Conservation (phyloP, 2,797 vertebrate species). For the Xenentodon cancila region DNA sequence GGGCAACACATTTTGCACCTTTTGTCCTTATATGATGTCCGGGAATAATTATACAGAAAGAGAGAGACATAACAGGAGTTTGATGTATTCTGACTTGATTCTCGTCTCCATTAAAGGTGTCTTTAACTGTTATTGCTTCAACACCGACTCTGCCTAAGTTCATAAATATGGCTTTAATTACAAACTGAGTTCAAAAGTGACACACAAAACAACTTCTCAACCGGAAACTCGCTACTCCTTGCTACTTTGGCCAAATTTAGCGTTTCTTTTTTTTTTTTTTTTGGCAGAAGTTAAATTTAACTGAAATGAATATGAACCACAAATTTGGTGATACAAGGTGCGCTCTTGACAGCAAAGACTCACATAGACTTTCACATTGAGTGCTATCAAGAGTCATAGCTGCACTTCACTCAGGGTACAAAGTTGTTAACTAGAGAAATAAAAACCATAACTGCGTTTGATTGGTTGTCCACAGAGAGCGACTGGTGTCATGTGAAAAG, state of each 20-base stretch:
- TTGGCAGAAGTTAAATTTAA: neutral
- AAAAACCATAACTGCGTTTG: neutral
- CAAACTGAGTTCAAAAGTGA: neutral
- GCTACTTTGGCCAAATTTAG: neutral
- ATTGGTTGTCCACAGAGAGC: neutral
- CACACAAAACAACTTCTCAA: neutral
- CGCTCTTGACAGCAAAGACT: slow-evolving; percentile 2
- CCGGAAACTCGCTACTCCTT: neutral
- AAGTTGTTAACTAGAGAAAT: neutral
- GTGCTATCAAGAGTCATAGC: neutral
- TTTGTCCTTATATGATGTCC: slow-evolving; percentile 8
- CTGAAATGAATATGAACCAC: neutral
- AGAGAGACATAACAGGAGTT: neutral
- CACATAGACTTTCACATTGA: neutral
- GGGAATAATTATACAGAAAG: slow-evolving; percentile 17
- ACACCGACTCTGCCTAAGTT: neutral
- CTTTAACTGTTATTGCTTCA: slow-evolving; percentile 48
- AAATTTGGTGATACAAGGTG: neutral
- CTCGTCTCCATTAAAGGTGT: slow-evolving; percentile 35
- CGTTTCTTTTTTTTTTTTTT: neutral
- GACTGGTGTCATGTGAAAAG: neutral
- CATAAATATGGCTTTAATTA: slow-evolving; percentile 23
- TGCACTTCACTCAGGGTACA: slow-evolving; percentile 27
- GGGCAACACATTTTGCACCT: slow-evolving; percentile 49
- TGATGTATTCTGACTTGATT: slow-evolving; percentile 50